A percentile compares a stretch with the other conserved stretches of the same genome.
phyloP scores from a whole-genome alignment of 2,888 invertebrate genomes.

The Druceiella hillmani region DNA sequence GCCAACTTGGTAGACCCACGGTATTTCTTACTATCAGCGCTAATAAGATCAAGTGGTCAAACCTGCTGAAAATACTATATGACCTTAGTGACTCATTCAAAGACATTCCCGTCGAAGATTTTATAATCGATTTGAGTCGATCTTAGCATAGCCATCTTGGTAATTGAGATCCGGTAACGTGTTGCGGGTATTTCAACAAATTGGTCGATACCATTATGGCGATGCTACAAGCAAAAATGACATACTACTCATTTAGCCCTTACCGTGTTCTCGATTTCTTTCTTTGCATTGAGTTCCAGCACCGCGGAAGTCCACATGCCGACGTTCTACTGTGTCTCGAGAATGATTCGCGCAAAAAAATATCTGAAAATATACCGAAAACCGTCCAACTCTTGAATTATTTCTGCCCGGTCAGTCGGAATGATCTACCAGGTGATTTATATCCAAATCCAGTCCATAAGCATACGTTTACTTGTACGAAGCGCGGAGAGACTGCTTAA shows the following conservation, averaged over 20 bases:
- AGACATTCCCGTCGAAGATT: no score
- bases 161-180: slow-evolving; percentile 21
- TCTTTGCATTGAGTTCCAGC: slow-evolving; percentile 25
- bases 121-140: no score
- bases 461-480: slow-evolving; percentile 29
- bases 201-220: slow-evolving; percentile 22
- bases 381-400: slow-evolving; percentile 23
- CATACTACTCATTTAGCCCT: slow-evolving; percentile 24
- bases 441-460: slow-evolving; percentile 26
- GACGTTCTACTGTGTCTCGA: slow-evolving; percentile 25
- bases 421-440: slow-evolving; percentile 20
- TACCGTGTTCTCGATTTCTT: slow-evolving; percentile 26
- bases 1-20: no score
- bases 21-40: no score
- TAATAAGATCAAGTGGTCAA: no score
- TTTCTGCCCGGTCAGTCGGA: slow-evolving; percentile 20
- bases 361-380: slow-evolving; percentile 13
- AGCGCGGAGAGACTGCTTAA: no score
- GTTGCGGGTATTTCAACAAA: slow-evolving; percentile 27
- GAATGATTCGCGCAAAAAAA: slow-evolving; percentile 16
- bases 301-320: slow-evolving; percentile 24
- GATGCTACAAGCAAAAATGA: slow-evolving; percentile 21
- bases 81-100: no score
- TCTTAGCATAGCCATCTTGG: no score
- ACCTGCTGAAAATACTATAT: no score